A percentile compares a stretch with the other conserved stretches of the same genome.
Evolutionary conservation across 2,797 vertebrate species (phyloP).

Genomic region (Fistularia tabacaria): DNA sequence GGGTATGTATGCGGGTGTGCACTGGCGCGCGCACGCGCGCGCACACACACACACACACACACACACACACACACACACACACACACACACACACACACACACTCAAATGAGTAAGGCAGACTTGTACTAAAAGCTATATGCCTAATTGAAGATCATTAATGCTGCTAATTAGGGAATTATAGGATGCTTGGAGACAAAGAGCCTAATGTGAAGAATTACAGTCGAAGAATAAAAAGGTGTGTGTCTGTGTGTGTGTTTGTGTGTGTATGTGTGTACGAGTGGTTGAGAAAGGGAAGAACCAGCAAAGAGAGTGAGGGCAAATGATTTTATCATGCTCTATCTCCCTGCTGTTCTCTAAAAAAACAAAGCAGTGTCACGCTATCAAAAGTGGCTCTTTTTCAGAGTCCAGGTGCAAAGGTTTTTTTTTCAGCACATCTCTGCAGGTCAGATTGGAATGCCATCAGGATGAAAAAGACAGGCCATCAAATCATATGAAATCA

Average conservation of each 20-base stretch:
- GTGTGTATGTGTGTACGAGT: no score
- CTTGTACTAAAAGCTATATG: constrained; percentile 41
- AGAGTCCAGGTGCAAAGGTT: constrained; percentile 10
- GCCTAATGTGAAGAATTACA: constrained; percentile 18
- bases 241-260: not conserved
- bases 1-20: no score
- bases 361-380: constrained; percentile 29
- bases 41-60: constrained; percentile 9
- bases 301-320: constrained; percentile 1
- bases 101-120: constrained; percentile 22
- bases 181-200: constrained; percentile 35
- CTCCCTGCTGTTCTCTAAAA: constrained; percentile 31
- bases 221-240: constrained; percentile 33
- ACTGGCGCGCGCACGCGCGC: no score
- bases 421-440: constrained; percentile 18
- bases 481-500: no score
- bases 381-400: constrained; percentile 16
- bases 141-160: constrained; percentile 66
- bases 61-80: constrained; percentile 10
- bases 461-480: constrained; percentile 4
- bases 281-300: not conserved
- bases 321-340: constrained; percentile 29
- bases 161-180: constrained; percentile 61
- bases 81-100: constrained; percentile 9
- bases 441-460: constrained; percentile 35